Evolutionary conservation across 2,113 vertebrate genomes (phyloP), one percentile per base, ranked within the genome.

Genomic region (Albula goreensis): DNA sequence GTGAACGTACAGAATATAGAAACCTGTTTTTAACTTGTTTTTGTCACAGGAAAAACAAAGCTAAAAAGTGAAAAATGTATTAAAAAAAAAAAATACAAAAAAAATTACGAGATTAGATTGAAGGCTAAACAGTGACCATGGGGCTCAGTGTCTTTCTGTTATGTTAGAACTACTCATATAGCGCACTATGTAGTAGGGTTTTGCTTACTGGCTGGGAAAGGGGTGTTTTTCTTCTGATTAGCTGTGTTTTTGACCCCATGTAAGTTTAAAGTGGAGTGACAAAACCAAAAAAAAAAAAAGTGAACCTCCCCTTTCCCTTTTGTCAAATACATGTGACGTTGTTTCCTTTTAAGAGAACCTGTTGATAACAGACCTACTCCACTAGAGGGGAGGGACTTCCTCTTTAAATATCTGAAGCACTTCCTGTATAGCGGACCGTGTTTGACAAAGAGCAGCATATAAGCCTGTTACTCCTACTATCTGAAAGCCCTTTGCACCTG

Each of bases 1-100:
- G 96, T 97, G 97, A 97, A 97, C 95, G 95, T 96, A 96, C 95
- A 95, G 94, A 96, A 93, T 94, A 96, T 96, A 96, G 94, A 95
- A 94, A 95, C 53, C 92, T 94, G 90, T 90, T 95, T 94, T 94
- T 92, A 86, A 51, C 49, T 79, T 81, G 77, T 53, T 63, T 80
- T 74, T 85, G 87, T 88, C 89, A 87, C 82, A 83, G 86, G 88
- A 78, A 85, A 78, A 82, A 60, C 60, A 86, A 63, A 85, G 8
- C 10, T 25, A 51, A 50, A 81, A 84, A 80, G 50, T 17, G 70
- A 15, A 57, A 85, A 86, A 50, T 17, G 9, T 48, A 50, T 63
- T 56, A 60, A 19, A 78, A 49, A 4, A 49, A 41, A 4, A 78
- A 50, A 79, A 31, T 78, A 78, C 53, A 82, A 82, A 52, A 25